Evolutionary conservation across 2,113 vertebrate species (phyloP), one percentile per base, ranked within the genome.

Genomic region (Cottus gobio): DNA sequence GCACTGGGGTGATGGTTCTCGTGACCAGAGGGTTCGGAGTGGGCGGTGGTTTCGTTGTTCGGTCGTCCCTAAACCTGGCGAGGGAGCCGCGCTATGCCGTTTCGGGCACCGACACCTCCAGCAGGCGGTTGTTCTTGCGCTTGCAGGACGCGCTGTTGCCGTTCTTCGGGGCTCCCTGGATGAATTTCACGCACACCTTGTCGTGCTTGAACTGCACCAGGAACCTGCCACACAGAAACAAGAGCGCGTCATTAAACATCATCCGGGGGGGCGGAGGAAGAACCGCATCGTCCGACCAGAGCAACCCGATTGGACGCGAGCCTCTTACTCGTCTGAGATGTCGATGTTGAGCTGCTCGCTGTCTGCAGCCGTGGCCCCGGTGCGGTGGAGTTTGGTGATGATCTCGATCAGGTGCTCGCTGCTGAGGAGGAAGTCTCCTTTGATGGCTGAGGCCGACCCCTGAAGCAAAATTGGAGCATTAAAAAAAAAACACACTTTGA

Each of bases 371-470:
- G 95, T 96, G 86, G 96, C 93, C 2, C 96, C 96, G 0, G 95
- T 95, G 80, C 96, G 96, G 80, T 99, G 97, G 1, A 99, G 95
- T 90, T 99, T 99, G 89, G 98, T 99, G 93, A 98, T 96, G 91
- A 98, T 98, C 91, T 99, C 98, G 75, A 99, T 99, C 77, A 99
- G 95, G 79, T 97, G 97, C 58, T 99, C 96, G 0, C 97, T 99
- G 95, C 96, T 99, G 83, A 99, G 95, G 85, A 99, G 93, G 90
- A 99, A 99, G 86, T 99, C 98, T n/a, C 98, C 98, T 91, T 99
- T 99, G 66, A 94, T 92, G 46, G 98, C 97, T 8, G 97, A 97
- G 72, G 95, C 94, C 0, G 97, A 96, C 1, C 97, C 98, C 97
- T 99, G 65, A 36, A 73, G 89, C 0, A 22, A 16, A 56, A 56